Evolutionary conservation across 2,797 vertebrate species (phyloP), one percentile per base, ranked within the genome.

Genomic region (Epinephelus awoara): DNA sequence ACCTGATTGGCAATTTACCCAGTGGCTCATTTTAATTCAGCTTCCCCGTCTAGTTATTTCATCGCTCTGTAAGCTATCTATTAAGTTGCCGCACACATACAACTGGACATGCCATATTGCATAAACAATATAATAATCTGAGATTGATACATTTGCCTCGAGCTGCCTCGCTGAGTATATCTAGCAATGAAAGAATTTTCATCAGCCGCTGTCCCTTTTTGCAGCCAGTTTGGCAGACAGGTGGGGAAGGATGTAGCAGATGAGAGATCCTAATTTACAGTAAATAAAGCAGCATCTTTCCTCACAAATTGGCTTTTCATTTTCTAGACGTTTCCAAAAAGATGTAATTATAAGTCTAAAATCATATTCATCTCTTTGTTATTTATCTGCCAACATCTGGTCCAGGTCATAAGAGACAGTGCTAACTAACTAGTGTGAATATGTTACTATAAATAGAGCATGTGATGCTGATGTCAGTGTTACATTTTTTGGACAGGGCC

Each of bases 71-170:
- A 77, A 76, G 59, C 68, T 69, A 59, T 85, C 67, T 77, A 66
- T 85, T 87, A 88, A 85, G 74, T 81, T 85, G 72, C 77, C 74
- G 69, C 73, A 84, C 75, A 68, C 70, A 86, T 51, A 65, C 75
- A 63, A 61, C 61, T 66, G 68, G 64, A 86, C 85, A 83, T 84
- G 75, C 80, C 72, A 27, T 80, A 75, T 61, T 77, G 67, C 79
- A 78, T 86, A 78, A 93, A 89, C 83, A 89, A 86, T 85, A 80
- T 88, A 80, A 87, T 90, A 88, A 91, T 91, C 86, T 89, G 74
- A 88, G 90, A 89, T 85, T 78, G 58, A 88, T 89, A 72, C 5
- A 69, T 82, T 61, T 55, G 67, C 68, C 67, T 72, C 27, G 66
- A 78, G 51, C 66, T 73, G 65, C 40, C 34, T 70, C 61, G 71